phyloP scores from a whole-genome alignment of 2,888 invertebrate genomes.

The Troides oblongomaculatus region DNA sequence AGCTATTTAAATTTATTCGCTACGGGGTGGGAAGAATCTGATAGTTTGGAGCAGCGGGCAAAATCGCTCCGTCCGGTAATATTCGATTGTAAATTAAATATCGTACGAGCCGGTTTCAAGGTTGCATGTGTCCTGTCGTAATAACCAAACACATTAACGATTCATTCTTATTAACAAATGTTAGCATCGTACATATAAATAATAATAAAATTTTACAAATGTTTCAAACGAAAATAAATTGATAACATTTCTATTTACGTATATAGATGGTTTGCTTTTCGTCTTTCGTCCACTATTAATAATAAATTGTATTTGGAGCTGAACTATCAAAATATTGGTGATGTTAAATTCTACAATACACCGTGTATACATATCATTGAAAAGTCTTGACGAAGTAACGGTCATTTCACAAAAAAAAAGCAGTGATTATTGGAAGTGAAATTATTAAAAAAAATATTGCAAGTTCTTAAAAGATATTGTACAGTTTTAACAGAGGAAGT shows the following conservation, averaged over 20 bases:
- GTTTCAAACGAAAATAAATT: slow-evolving; percentile 1
- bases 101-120: slow-evolving; percentile 24
- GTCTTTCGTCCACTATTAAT: too few species aligned
- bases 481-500: background rate
- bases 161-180: slow-evolving; percentile 10
- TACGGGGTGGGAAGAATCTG: slow-evolving; percentile 10
- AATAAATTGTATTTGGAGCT: too few species aligned
- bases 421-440: too few species aligned
- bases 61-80: slow-evolving; percentile 16
- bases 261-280: background rate
- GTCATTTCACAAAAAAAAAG: too few species aligned
- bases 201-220: slow-evolving; percentile 7
- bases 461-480: too few species aligned
- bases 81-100: slow-evolving; percentile 27
- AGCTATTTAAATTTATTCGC: slow-evolving; percentile 23
- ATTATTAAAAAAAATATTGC: too few species aligned
- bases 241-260: slow-evolving; percentile 1
- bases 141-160: slow-evolving; percentile 10
- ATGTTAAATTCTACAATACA: too few species aligned
- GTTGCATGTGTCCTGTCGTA: slow-evolving; percentile 21
- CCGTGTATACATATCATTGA: too few species aligned
- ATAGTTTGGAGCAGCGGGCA: slow-evolving; percentile 19
- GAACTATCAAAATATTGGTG: too few species aligned
- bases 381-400: too few species aligned
- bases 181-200: slow-evolving; percentile 5